Evolutionary conservation across 2,888 invertebrate genomes (phyloP), one percentile per base, ranked within the genome.

Genomic region (Drosophila quinaria): DNA sequence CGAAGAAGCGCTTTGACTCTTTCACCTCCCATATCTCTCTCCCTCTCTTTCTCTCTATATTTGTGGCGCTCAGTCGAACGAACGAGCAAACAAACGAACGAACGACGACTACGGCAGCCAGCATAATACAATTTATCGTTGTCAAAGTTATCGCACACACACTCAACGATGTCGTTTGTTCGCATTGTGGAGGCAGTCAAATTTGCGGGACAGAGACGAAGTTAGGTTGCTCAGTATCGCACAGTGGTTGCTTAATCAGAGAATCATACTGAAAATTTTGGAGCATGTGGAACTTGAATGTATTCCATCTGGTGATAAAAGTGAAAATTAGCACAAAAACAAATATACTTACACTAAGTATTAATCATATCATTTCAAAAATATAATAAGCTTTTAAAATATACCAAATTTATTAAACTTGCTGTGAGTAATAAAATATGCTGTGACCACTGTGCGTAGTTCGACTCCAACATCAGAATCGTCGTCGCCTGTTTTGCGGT

Each of bases 91-190:
- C 42, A 11, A 62, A 49, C 59, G 51, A 56, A 68, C 61, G 59
- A 54, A 25, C 59, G 56, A 46, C 60, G 47, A 13, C 55, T 19
- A 39, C 44, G 52, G n/a, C 66, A 63, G 74, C 74, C 70, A 78
- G 70, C 74, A 71, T 71, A 73, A 66, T 67, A 78, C 70, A 76
- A 83, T 80, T 81, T 82, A 81, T 84, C 63, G 79, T 79, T 82
- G 77, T 84, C 78, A 82, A 81, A 80, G 81, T 69, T 80, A 80
- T 78, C 75, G 72, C 78, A 74, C 69, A 74, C 71, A 70, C 64
- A 50, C 62, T 49, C 55, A 22, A 64, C 72, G 50, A 59, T 58
- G 51, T 64, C 55, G 67, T 61, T 58, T 64, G 70, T 65, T 68
- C 52, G 67, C 58, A 47, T 75, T 49, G 62, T 49, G 62, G 42